Conservation (phyloP, 2,797 vertebrate species). For the Hozukius guyotensis region DNA sequence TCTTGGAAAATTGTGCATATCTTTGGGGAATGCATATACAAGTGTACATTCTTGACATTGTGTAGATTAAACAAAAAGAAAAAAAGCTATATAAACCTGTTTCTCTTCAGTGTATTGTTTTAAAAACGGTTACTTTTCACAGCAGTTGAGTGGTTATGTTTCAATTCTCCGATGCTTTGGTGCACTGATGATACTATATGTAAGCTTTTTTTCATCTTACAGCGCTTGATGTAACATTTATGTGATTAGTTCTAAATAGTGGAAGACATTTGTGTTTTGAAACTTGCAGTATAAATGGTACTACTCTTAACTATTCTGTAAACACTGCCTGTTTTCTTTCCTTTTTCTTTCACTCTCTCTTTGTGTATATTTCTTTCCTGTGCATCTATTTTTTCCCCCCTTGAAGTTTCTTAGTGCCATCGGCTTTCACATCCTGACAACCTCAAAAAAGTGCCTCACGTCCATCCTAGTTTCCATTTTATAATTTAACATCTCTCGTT, state of each 20-base stretch:
- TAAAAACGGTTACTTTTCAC: constrained; percentile 79
- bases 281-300: constrained; percentile 88
- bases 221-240: constrained; percentile 86
- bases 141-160: constrained; percentile 86
- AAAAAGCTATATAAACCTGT: constrained; percentile 83
- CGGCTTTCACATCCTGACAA: constrained; percentile 86
- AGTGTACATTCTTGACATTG: constrained; percentile 84
- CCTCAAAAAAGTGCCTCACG: constrained; percentile 97
- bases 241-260: constrained; percentile 85
- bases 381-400: constrained; percentile 66
- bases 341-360: constrained; percentile 68
- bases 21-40: constrained; percentile 83
- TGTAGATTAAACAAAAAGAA: constrained; percentile 74
- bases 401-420: constrained; percentile 83
- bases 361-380: constrained; percentile 79
- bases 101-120: constrained; percentile 85
- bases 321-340: constrained; percentile 84
- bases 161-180: constrained; percentile 82
- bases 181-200: constrained; percentile 84
- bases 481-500: constrained; percentile 86
- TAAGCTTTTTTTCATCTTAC: constrained; percentile 81
- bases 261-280: constrained; percentile 86
- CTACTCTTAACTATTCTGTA: constrained; percentile 85
- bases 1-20: constrained; percentile 84
- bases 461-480: constrained; percentile 90